Evolutionary conservation across 2,888 invertebrate species (phyloP), one percentile per base, ranked within the genome.

Genomic region (Pristionchus arcanus): DNA sequence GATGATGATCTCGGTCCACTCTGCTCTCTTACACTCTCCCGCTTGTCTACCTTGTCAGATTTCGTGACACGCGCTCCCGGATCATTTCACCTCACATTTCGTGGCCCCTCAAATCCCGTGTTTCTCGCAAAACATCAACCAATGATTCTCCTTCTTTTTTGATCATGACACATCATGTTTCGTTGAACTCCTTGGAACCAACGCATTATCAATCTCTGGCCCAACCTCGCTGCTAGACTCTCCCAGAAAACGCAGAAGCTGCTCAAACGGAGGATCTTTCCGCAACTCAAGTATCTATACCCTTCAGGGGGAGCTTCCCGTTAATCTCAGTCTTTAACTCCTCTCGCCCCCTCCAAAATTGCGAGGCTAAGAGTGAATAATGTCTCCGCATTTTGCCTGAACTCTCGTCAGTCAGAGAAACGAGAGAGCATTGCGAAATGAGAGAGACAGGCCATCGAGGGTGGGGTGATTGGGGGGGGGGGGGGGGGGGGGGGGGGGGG

Each of bases 51-150:
- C 71, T 74, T 74, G 74, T 74, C 74, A 74, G 74, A 74, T 74
- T 74, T 74, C 74, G 31, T 74, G 74, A 74, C 74, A 74, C 74
- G 74, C 74, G 31, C 31, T n/a, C 74, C 74, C 63, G 63, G 74
- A 74, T 74, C 74, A 42, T 74, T 42, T 74, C 74, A 11, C 21
- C 74, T 31, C 71, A 13, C 34, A 34, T 71, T 71, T 66, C 31
- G 19, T 13, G n/a, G 1, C 19, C 28, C 71, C 9, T 2, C 34
- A 1, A 31, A 31, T 13, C 66, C 13, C n/a, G 25, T 66, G 66
- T 66, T 63, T 66, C 55, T 21, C 55, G 2, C 21, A 55, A 21
- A 21, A 13, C 21, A 21, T 21, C 16, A 55, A 13, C 55, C 15
- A 21, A 55, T 19, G 42, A 7, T 49, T 49, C 42, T 49, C 42